Base-by-base conservation (phyloP, 2,888 invertebrate genomes). In the Orthonevra nobilis region DNA sequence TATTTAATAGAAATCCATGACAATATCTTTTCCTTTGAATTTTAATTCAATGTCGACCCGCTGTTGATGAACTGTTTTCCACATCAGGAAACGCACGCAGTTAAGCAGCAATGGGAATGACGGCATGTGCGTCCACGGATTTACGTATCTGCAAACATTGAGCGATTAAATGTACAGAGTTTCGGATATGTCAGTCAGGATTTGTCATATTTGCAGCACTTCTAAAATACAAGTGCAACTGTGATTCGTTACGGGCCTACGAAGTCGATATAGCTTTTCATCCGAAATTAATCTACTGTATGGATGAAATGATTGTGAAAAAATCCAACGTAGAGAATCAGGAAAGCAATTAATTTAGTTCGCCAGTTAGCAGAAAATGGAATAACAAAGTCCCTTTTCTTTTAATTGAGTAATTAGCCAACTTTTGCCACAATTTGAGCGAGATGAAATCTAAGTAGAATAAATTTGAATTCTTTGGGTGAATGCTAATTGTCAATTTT, bases 101-200 rank as follows among this genome's bases (percentile, higher is more conserved):
- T 19, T 52, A 42, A 17, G 28, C 12, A 14, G 40, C 40, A 77
- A 70, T 77, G 79, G 42, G 79, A 79, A 79, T 64, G 60, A 40
- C 61, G 66, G 66, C 79, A 79, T 79, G 73, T 79, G 79, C 61
- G 61, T 44, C 68, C 50, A 38, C 34, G 66, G 79, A 61, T 73
- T 79, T 66, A 50, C 20, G 10, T 48, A 48, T 66, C 28, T 74
- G 56, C 26, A 54, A 68, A 73, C 61, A 68, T 26, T 48, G 20
- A 48, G 19, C n/a, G 61, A 48, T 36, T 69, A n/a, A n/a, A n/a
- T n/a, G 28, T 40, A 42, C 10, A n/a, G 12, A 46, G 14, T 69
- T 52, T 54, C 38, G 44, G 42, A 30, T 30, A 48, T 61, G 79
- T 79, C 79, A 79, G 54, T 79, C 68, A 79, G 79, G 79, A 79